Conservation (phyloP, 2,797 vertebrate genomes). For the Pangasius djambal region DNA sequence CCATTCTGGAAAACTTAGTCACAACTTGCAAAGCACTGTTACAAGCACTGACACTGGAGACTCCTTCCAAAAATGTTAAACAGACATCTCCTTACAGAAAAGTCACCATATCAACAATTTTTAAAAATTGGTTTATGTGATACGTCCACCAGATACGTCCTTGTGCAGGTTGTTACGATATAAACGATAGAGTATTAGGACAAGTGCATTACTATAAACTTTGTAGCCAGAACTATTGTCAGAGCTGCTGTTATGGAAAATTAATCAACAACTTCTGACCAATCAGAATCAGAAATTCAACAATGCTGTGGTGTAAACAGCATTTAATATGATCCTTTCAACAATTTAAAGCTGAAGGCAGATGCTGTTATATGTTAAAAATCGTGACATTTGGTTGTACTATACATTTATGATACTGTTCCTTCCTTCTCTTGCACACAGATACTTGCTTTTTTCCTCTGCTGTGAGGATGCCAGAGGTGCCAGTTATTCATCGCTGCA, state of each 20-base stretch:
- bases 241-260: neutral
- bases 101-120: neutral
- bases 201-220: no score
- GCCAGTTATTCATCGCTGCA: slow-evolving; percentile 49
- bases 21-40: no score
- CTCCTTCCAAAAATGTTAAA: neutral
- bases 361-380: neutral
- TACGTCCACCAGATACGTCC: no score
- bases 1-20: neutral
- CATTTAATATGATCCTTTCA: neutral
- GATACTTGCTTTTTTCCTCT: neutral
- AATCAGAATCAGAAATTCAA: neutral
- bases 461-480: slow-evolving; percentile 43
- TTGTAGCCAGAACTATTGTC: no score
- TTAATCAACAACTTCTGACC: neutral
- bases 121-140: no score
- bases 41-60: neutral
- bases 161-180: neutral
- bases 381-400: neutral
- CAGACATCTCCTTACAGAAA: neutral
- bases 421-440: neutral
- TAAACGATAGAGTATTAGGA: neutral
- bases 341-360: neutral
- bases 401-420: neutral
- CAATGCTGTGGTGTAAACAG: neutral